phyloP scores from a whole-genome alignment of 2,113 vertebrate species.

The Apodemus speciosus region DNA sequence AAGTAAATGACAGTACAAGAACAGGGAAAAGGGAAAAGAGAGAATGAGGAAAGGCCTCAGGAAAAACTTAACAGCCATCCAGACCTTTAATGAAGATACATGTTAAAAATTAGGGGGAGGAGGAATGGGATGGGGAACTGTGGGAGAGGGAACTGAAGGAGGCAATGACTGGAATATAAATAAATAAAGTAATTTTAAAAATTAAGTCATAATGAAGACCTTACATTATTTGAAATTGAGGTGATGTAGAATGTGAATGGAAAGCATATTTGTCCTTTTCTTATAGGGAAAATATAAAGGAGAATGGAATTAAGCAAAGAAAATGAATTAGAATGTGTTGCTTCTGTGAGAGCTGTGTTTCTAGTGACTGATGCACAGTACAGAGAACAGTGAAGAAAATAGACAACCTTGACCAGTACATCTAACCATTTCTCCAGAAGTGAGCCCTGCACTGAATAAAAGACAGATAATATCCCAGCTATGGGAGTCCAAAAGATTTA shows the following conservation, averaged over 20 bases:
- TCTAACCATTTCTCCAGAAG: constrained; percentile 30
- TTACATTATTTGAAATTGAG: background rate
- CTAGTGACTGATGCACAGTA: background rate
- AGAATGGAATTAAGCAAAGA: constrained; percentile 16
- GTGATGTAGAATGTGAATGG: background rate
- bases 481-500: background rate
- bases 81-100: background rate
- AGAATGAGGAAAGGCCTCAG: background rate
- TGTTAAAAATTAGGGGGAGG: background rate
- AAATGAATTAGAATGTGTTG: constrained; percentile 9
- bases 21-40: background rate
- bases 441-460: background rate
- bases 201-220: background rate
- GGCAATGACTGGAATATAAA: no score
- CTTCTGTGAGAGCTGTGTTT: background rate
- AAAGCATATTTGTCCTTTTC: background rate
- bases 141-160: no score
- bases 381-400: background rate
- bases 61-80: background rate
- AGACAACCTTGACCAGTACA: background rate
- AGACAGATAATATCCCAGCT: background rate
- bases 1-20: background rate
- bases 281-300: background rate
- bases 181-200: no score
- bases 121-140: no score